Evolutionary conservation across 2,888 invertebrate species (phyloP), one percentile per base, ranked within the genome.

Genomic region (Trileptium ribeirensis): DNA sequence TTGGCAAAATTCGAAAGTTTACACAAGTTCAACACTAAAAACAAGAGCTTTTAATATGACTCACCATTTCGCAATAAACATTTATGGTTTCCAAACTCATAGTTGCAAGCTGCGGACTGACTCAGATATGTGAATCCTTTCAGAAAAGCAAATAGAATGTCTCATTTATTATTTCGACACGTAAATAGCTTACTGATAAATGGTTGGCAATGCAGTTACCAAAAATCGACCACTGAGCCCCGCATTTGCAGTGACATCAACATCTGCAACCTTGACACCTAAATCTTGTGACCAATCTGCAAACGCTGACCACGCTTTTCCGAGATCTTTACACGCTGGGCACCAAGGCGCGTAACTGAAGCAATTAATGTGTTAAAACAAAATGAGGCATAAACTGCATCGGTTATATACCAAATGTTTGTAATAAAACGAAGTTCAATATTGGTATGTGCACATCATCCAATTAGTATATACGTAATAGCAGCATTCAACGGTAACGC

Each of bases 321-420:
- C 92, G 34, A 98, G 91, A 40, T 93, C 94, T 87, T 94, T 94
- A 90, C 98, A 99, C 0, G 98, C 98, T 0, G 98, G 98, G 88
- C 98, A 99, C 98, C 98, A 99, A 0, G 98, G 97, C 0, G 98
- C 98, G 91, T 94, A 96, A 89, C 97, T 97, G 89, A 29, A 89
- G 24, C 24, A 51, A 51, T 51, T 15, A 51, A 51, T 24, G 24
- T 51, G 51, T 51, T 15, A 51, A 51, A 15, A 51, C 8, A 51
- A 51, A 51, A 51, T n/a, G n/a, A n/a, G n/a, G n/a, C n/a, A n/a
- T n/a, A n/a, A n/a, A n/a, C n/a, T n/a, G n/a, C n/a, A n/a, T n/a
- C n/a, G n/a, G n/a, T n/a, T n/a, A n/a, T n/a, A n/a, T n/a, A n/a
- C n/a, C n/a, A n/a, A n/a, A n/a, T n/a, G n/a, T n/a, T n/a, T n/a